Conservation (phyloP, 2,888 invertebrate genomes). For the Ectemnius lituratus region DNA sequence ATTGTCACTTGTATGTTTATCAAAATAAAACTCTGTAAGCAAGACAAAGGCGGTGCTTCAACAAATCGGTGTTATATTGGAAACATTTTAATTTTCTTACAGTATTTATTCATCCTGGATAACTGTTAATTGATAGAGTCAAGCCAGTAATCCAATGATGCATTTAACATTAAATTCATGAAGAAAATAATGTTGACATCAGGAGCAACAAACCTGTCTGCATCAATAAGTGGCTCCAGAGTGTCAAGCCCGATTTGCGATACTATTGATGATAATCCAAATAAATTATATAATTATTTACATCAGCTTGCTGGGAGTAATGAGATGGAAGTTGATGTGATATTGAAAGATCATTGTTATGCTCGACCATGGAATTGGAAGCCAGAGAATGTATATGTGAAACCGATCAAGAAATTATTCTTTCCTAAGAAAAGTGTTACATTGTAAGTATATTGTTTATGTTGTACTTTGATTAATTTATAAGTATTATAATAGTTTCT, state of each 20-base stretch:
- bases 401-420: constrained; percentile 81
- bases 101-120: neutral
- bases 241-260: constrained; percentile 76
- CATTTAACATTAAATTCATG: constrained; percentile 4
- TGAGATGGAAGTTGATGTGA: constrained; percentile 74
- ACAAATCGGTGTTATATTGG: too few relatives aligned
- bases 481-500: neutral
- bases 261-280: constrained; percentile 79
- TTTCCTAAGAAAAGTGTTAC: constrained; percentile 64
- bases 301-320: constrained; percentile 71
- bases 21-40: too few relatives aligned
- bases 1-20: too few relatives aligned
- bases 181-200: constrained; percentile 44
- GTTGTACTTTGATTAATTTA: neutral
- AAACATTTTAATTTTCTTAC: neutral
- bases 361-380: constrained; percentile 85
- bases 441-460: constrained; percentile 35
- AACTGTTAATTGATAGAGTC: too few relatives aligned
- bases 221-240: constrained; percentile 49
- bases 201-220: constrained; percentile 43
- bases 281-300: constrained; percentile 75
- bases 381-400: constrained; percentile 82
- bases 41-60: too few relatives aligned
- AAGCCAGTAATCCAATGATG: constrained; percentile 1
- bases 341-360: constrained; percentile 86